Evolutionary conservation across 2,888 invertebrate species (phyloP), one percentile per base, ranked within the genome.

Genomic region (Orthonevra nobilis): DNA sequence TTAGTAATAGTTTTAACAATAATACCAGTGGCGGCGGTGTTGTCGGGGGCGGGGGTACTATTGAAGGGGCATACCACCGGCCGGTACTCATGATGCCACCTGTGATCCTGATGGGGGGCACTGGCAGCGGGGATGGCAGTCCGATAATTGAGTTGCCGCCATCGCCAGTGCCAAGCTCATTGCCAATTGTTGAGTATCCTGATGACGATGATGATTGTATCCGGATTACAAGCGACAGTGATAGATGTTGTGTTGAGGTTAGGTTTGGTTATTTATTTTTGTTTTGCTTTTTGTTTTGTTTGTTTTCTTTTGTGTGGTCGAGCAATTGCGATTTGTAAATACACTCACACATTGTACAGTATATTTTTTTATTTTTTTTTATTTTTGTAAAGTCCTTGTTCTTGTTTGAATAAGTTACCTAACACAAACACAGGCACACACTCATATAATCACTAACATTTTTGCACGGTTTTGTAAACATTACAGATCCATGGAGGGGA

Each of bases 151-250:
- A 90, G 86, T 89, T 90, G 86, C 90, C 92, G 83, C 92, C 92
- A 86, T 93, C 93, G 88, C 93, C 93, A 68, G 84, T 84, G 42
- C 83, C 85, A 84, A 84, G 81, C 68, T 75, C 82, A 40, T 91
- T 93, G 89, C 94, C 94, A 84, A 92, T 96, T 88, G 92, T 96
- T 87, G 96, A 96, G 90, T 96, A 95, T 90, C 96, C 96, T 86
- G 95, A 94, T 87, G 96, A 95, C 90, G 96, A 96, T 91, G 95
- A 95, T 91, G 81, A 81, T 52, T 72, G 72, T 64, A 72, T 69
- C 66, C 72, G 72, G 12, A 61, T 79, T 66, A 66, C 85, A 84
- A 84, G 84, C 83, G 83, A 83, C 83, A 85, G 83, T 83, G 88
- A 88, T 86, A 86, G 86, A 85, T 87, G 87, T 86, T 88, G 87